phyloP scores from a whole-genome alignment of 2,888 invertebrate species.

The Monoplex corrugatus region DNA sequence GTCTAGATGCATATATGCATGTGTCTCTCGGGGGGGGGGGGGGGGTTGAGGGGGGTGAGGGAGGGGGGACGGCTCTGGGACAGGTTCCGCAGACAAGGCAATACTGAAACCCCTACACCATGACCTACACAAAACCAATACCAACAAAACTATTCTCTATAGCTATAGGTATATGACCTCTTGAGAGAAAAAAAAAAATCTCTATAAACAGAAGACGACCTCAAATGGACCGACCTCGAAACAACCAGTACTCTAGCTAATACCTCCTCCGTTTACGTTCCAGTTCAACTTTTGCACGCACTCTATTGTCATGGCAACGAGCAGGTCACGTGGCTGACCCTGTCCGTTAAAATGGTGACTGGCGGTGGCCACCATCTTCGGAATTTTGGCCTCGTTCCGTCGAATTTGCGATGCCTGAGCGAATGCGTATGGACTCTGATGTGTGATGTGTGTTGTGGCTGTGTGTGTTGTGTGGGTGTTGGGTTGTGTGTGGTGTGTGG shows the following conservation, averaged over 20 bases:
- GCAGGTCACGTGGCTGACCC: constrained; percentile 31
- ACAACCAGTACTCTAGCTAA: no score
- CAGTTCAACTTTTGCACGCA: constrained; percentile 35
- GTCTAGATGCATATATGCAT: no score
- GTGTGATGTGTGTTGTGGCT: neutral
- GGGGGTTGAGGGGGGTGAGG: neutral
- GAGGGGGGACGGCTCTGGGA: neutral
- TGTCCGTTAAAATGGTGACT: constrained; percentile 20
- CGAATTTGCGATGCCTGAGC: neutral
- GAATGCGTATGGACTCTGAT: neutral
- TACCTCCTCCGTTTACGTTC: neutral
- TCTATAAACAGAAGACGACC: no score
- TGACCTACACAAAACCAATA: no score
- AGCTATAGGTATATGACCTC: no score
- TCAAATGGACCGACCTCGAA: no score
- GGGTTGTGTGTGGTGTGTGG: neutral
- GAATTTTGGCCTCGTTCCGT: neutral
- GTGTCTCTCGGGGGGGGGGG: no score
- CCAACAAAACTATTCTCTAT: no score
- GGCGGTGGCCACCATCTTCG: constrained; percentile 16
- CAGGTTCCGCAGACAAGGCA: no score
- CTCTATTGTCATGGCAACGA: constrained; percentile 29
- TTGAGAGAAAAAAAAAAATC: no score
- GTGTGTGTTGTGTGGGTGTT: constrained; percentile 21
- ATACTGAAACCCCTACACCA: no score